Conservation (phyloP, 2,888 invertebrate genomes). For the Stratiomys singularior region DNA sequence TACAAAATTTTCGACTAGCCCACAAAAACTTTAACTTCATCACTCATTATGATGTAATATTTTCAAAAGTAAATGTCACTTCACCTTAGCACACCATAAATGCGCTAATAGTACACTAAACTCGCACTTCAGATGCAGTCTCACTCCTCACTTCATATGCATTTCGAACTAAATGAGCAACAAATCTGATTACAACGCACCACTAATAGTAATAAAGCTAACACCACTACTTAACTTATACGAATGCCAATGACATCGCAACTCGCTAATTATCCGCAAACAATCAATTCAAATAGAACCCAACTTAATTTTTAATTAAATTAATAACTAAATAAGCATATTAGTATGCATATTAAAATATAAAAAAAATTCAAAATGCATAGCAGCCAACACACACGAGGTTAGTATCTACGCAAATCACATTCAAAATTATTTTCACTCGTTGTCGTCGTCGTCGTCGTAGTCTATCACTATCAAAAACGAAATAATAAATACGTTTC, state of each 20-base stretch:
- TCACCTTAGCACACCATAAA: slow-evolving; percentile 30
- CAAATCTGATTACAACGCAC: neutral
- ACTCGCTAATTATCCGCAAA: neutral
- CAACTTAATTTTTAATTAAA: slow-evolving; percentile 19
- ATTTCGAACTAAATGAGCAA: neutral
- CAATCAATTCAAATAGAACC: slow-evolving; percentile 17
- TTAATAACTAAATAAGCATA: neutral
- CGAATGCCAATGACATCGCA: slow-evolving; percentile 32
- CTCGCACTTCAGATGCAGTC: neutral
- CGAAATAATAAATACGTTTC: neutral
- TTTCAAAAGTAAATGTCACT: slow-evolving; percentile 22
- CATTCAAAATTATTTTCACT: slow-evolving; percentile 9
- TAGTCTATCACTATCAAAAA: neutral
- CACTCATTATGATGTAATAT: slow-evolving; percentile 8
- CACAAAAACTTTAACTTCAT: no score
- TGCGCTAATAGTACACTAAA: slow-evolving; percentile 15
- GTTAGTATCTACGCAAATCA: slow-evolving; percentile 1
- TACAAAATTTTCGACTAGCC: no score
- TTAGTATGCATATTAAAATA: neutral
- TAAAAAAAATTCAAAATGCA: neutral
- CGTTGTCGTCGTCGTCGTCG: no score
- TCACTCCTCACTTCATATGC: slow-evolving; percentile 11
- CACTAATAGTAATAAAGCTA: neutral
- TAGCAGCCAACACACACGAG: neutral
- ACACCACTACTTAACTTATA: slow-evolving; percentile 5